A percentile compares a stretch with the other conserved stretches of the same genome.
Evolutionary conservation across 1,140 invertebrate species (phyloP).

Genomic region (Venustaconcha ellipsiformis): DNA sequence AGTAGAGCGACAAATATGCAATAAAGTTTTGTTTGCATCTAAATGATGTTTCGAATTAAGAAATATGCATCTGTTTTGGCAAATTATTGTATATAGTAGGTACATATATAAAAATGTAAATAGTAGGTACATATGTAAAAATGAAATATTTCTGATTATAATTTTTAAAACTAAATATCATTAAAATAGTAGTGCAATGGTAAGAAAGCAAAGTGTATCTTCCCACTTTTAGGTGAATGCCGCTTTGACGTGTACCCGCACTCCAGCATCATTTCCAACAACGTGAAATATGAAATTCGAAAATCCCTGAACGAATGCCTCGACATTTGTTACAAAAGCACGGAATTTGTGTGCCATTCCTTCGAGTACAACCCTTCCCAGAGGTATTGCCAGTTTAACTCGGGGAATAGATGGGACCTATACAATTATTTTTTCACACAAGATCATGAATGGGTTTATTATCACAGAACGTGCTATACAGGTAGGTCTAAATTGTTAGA

Average conservation of each 20-base stretch:
- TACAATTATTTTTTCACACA: not conserved
- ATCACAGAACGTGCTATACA: slow-evolving; percentile 18
- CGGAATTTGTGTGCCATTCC: slow-evolving; percentile 2
- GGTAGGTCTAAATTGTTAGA: not conserved
- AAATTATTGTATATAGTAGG: too few species aligned
- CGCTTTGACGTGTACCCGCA: not conserved
- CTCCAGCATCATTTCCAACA: slow-evolving; percentile 4
- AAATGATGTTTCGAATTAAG: too few species aligned
- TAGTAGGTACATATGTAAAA: too few species aligned
- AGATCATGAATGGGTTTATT: slow-evolving; percentile 5
- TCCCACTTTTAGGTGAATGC: slow-evolving; percentile 4
- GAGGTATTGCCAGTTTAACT: slow-evolving; percentile 1
- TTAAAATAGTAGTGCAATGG: not conserved
- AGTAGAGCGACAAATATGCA: too few species aligned
- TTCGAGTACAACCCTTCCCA: slow-evolving; percentile 5
- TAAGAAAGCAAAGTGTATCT: not conserved
- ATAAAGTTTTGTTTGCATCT: too few species aligned
- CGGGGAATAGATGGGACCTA: not conserved
- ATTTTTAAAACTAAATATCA: too few species aligned
- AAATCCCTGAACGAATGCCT: not conserved
- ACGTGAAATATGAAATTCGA: not conserved
- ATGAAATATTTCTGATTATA: too few species aligned
- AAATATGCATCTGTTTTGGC: too few species aligned
- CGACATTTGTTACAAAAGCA: not conserved
- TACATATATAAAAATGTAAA: too few species aligned